Evolutionary conservation across 2,113 vertebrate genomes (phyloP).

Genomic region (Irena cyanogastra): DNA sequence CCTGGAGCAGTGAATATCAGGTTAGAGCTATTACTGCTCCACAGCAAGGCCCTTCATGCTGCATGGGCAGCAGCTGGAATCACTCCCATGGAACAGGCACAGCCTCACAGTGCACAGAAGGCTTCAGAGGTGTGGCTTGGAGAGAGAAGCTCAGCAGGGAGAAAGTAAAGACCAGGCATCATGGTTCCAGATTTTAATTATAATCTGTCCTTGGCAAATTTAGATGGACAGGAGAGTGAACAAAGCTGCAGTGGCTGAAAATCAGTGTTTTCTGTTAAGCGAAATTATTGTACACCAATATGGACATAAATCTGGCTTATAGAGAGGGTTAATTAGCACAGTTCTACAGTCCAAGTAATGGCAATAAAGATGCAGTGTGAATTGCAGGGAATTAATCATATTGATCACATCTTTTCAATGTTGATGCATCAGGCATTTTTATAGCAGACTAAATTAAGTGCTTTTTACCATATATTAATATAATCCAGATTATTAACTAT

Average conservation of each 20-base stretch:
- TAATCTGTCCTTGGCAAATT: not conserved
- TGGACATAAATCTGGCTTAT: not conserved
- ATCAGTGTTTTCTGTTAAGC: not conserved
- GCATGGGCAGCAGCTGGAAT: not conserved
- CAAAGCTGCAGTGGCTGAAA: not conserved
- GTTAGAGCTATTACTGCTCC: not conserved
- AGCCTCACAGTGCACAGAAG: not conserved
- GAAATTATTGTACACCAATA: not conserved
- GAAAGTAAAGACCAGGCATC: not conserved
- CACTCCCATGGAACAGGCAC: not conserved
- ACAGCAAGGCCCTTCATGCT: not conserved
- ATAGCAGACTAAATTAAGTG: not conserved
- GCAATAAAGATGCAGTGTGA: not conserved
- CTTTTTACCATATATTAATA: not conserved
- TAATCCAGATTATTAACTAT: not conserved
- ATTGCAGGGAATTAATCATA: slow-evolving; percentile 16
- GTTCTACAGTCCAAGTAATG: not conserved
- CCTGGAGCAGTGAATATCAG: not conserved
- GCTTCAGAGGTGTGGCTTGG: not conserved
- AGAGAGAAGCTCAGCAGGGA: not conserved
- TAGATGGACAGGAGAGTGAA: not conserved
- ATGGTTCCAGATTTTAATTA: not conserved
- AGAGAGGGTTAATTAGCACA: not conserved
- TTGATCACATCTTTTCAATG: not conserved
- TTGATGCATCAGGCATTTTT: not conserved